Evolutionary conservation across 2,113 vertebrate genomes (phyloP).

Genomic region (Telmatochromis sp.): DNA sequence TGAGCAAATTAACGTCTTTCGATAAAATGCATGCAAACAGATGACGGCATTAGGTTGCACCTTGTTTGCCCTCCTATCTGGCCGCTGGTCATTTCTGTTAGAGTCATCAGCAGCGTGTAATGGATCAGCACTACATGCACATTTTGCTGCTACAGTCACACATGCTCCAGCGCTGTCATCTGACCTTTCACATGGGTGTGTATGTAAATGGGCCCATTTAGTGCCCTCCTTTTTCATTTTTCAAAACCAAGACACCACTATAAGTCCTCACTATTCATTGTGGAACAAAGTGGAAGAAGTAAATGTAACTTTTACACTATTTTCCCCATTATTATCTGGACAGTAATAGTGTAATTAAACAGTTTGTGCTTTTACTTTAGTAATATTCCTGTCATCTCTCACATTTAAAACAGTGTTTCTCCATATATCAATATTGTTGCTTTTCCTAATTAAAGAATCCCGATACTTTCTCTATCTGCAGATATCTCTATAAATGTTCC

Average conservation of each 20-base stretch:
- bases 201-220: background rate
- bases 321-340: background rate
- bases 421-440: background rate
- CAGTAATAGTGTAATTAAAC: background rate
- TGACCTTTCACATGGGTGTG: background rate
- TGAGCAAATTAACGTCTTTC: background rate
- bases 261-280: background rate
- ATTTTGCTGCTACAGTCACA: background rate
- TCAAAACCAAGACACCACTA: background rate
- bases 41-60: slow-evolving; percentile 29
- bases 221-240: background rate
- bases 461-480: rapidly evolving
- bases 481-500: background rate
- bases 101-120: background rate
- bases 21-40: background rate
- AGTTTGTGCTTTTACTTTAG: background rate
- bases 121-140: background rate
- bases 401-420: background rate
- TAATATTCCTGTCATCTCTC: rapidly evolving
- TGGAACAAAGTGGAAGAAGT: background rate
- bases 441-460: background rate
- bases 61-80: background rate
- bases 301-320: background rate
- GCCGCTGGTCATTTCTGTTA: slow-evolving; percentile 2
- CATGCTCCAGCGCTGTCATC: background rate